Conservation (phyloP, 2,888 invertebrate species). For the Agrochola circellaris region DNA sequence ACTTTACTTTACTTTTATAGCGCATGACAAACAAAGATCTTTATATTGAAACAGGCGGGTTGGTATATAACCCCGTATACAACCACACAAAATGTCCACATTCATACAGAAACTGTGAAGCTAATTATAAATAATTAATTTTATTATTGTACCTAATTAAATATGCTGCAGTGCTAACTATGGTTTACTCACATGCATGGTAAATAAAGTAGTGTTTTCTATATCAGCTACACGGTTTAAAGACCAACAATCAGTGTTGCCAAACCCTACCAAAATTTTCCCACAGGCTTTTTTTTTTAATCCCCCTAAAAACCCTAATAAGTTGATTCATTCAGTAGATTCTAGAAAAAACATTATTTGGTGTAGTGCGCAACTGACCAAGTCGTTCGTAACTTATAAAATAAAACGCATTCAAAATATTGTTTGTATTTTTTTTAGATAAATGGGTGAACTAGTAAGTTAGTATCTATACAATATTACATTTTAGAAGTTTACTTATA, state of each 20-base stretch:
- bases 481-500: no score
- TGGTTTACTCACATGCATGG: background rate
- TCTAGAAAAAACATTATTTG: no score
- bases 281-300: no score
- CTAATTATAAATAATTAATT: conserved; percentile 27
- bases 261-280: no score
- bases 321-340: no score
- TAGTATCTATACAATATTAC: no score
- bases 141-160: conserved; percentile 9
- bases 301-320: no score
- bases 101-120: conserved; percentile 4
- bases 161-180: conserved; percentile 5
- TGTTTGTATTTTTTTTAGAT: no score
- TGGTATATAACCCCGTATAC: conserved; percentile 47
- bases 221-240: background rate
- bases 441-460: no score
- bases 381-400: no score
- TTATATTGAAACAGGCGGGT: conserved; percentile 47
- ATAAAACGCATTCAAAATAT: no score
- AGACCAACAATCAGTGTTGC: background rate
- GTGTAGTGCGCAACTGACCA: no score
- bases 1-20: conserved; percentile 61
- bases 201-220: background rate
- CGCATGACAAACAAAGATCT: conserved; percentile 56
- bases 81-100: background rate